phyloP scores from a whole-genome alignment of 2,888 invertebrate genomes.

The Laothoe populi region DNA sequence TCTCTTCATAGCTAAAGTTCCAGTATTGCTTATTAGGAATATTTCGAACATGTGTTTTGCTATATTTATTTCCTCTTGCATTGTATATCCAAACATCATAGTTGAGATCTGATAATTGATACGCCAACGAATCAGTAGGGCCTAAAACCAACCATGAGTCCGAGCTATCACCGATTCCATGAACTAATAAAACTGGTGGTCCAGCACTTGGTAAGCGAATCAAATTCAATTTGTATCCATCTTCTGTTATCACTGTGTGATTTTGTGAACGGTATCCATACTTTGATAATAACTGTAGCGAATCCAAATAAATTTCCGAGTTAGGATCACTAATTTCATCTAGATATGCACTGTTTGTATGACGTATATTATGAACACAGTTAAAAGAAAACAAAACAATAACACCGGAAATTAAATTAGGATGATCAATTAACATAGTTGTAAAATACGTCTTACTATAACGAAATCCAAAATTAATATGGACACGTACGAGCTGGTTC shows the following conservation, averaged over 20 bases:
- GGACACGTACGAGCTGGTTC: constrained; percentile 36
- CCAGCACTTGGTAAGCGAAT: constrained; percentile 65
- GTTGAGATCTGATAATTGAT: constrained; percentile 60
- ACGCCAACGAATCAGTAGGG: constrained; percentile 63
- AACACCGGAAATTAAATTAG: constrained; percentile 42
- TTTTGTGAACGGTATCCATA: constrained; percentile 58
- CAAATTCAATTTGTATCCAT: constrained; percentile 64
- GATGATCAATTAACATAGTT: constrained; percentile 49
- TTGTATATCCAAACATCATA: constrained; percentile 75
- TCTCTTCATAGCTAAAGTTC: constrained; percentile 75
- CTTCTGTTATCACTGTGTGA: constrained; percentile 63
- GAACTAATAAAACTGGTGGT: constrained; percentile 67
- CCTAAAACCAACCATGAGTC: constrained; percentile 74
- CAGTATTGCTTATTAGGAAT: constrained; percentile 60
- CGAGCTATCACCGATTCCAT: constrained; percentile 73
- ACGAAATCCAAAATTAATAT: constrained; percentile 46
- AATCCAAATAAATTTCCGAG: constrained; percentile 62
- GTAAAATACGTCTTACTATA: constrained; percentile 48
- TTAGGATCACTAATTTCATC: constrained; percentile 45
- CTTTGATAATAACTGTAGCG: constrained; percentile 62
- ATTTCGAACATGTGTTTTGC: constrained; percentile 57
- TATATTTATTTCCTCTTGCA: constrained; percentile 73
- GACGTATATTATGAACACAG: constrained; percentile 37
- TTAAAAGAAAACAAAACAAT: constrained; percentile 49
- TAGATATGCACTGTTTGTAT: constrained; percentile 33